Evolutionary conservation across 1,140 invertebrate genomes (phyloP).

Genomic region (Rhyacophila brunnea): DNA sequence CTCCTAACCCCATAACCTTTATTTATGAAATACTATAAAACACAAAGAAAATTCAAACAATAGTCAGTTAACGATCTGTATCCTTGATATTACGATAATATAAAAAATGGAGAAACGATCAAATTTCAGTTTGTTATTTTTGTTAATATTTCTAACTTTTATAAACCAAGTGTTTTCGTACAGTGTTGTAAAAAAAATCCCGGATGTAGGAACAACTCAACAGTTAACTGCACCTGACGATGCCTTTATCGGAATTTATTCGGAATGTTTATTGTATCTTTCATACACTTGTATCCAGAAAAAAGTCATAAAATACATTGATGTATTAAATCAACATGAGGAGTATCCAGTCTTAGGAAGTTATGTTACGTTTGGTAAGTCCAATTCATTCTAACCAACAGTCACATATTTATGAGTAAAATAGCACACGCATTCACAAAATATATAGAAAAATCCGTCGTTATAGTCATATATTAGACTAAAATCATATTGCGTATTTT

Average conservation of each 20-base stretch:
- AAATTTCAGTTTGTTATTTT: neutral
- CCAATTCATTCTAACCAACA: too few species aligned
- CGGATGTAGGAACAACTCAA: neutral
- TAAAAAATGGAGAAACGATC: neutral
- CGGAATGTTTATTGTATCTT: conserved; percentile 49
- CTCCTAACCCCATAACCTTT: neutral
- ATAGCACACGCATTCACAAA: too few species aligned
- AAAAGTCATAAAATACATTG: conserved; percentile 53
- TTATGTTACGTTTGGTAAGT: conserved; percentile 54
- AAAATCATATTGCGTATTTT: too few species aligned
- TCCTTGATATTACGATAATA: neutral
- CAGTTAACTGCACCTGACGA: conserved; percentile 25
- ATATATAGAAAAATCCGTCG: too few species aligned
- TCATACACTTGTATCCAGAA: conserved; percentile 55
- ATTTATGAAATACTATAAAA: neutral
- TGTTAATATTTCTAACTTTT: neutral
- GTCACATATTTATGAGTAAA: too few species aligned
- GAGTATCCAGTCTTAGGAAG: conserved; percentile 55
- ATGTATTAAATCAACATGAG: conserved; percentile 48
- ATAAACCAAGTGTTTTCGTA: conserved; percentile 1
- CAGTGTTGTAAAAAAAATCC: conserved; percentile 18
- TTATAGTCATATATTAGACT: too few species aligned
- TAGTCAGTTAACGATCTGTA: neutral
- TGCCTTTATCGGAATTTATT: conserved; percentile 50
- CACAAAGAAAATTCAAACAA: neutral